phyloP scores from a whole-genome alignment of 2,113 vertebrate genomes.

The Eublepharis macularius region DNA sequence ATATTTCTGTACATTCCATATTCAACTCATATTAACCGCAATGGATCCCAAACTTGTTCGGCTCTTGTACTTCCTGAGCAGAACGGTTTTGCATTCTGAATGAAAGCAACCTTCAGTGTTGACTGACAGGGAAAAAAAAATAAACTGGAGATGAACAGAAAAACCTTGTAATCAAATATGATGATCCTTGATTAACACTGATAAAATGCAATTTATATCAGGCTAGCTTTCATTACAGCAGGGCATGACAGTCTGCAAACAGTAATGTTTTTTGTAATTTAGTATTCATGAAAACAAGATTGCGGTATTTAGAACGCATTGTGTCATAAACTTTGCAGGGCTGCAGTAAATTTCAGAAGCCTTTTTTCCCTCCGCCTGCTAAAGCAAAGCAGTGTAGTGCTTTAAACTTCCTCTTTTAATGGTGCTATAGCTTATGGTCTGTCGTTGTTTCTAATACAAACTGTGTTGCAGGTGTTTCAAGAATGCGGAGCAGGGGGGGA shows the following conservation, averaged over 20 bases:
- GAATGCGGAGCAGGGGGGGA: background rate
- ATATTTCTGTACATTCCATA: background rate
- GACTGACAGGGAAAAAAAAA: background rate
- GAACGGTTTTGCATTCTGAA: background rate
- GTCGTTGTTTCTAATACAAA: conserved; percentile 32
- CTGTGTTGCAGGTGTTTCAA: conserved; percentile 1
- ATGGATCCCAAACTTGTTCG: background rate
- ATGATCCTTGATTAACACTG: conserved; percentile 14
- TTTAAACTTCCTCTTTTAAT: conserved; percentile 1
- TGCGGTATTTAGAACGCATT: background rate
- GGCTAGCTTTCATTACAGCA: conserved; percentile 17
- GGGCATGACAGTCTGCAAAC: background rate
- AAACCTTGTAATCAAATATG: background rate
- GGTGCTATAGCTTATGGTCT: conserved; percentile 14
- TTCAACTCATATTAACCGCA: background rate
- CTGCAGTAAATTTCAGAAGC: background rate
- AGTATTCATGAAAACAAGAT: conserved; percentile 22
- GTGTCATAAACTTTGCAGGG: conserved; percentile 1
- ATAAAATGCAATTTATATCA: background rate
- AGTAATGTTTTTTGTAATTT: background rate
- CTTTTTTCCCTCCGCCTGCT: background rate
- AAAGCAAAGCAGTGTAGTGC: conserved; percentile 5
- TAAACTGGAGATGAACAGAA: background rate
- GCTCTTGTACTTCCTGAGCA: background rate
- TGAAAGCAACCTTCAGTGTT: background rate